Base-by-base conservation (phyloP, 2,888 invertebrate genomes). In the Fragum sueziense region DNA sequence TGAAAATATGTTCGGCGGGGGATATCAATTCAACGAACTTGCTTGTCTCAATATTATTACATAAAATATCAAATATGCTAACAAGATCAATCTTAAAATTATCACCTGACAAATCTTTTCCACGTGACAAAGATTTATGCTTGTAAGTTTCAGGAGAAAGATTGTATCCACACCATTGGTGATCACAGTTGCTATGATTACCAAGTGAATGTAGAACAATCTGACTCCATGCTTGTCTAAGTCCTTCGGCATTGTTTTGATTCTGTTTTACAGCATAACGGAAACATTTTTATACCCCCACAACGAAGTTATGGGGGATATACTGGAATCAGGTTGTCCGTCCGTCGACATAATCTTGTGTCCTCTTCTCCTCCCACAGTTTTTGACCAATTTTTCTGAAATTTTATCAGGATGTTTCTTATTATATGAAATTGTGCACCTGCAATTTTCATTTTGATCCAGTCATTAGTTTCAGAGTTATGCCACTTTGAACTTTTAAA, bases 101-200 rank as follows among this genome's bases (percentile, higher is more conserved):
- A 0, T 74, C 67, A 22, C 78, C 78, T 33, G 34, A 27, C 11
- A 78, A 25, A 37, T 70, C 67, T 47, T 31, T 65, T 14, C 69
- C 73, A 69, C 69, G 61, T 6, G 78, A 67, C 11, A 54, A 54
- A 54, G 54, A 20, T 54, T 54, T 54, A 54, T 54, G 54, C 20
- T 54, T 54, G 25, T 54, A 54, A 22, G 54, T 54, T 11, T 54
- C 54, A 54, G 20, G 54, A 25, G 11, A 14, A 47, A 47, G 9
- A 17, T 14, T 47, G 17, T 14, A 14, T 14, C 17, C 9, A 14
- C 47, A 9, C 9, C 47, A 47, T 17, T 17, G 17, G 17, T 9
- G 17, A 14, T 47, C 47, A 47, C 47, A 47, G 54, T 54, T 20
- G 54, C 54, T 54, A 54, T 54, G 54, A 54, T 54, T n/a, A 20